Base-by-base conservation (phyloP, 2,797 vertebrate species). In the Emys orbicularis region DNA sequence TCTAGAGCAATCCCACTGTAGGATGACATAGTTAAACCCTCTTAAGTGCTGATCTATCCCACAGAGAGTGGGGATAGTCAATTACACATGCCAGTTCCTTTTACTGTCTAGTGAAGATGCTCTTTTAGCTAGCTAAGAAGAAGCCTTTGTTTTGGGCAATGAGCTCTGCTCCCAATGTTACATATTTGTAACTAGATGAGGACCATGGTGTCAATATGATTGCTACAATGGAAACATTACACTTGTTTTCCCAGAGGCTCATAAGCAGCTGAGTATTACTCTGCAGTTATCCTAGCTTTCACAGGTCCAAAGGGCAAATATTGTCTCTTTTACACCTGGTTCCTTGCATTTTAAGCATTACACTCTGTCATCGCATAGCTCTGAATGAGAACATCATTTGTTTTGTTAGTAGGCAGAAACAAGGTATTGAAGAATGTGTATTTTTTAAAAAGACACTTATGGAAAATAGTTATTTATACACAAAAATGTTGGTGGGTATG, bases 271-370 rank as follows among this genome's bases (percentile, higher is more conserved):
- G 0, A 50, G 81, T 53, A 82, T 1, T 83, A 81, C 19, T 89
- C 85, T 92, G 89, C 81, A 93, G 79, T 76, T 95, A 83, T 96
- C 89, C 47, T 52, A 65, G 83, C 82, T 86, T 94, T 96, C 94
- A 57, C 95, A 96, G 92, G 47, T 37, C 87, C 77, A 59, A 41
- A 92, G 34, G 8, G 93, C 84, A 96, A 96, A 96, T 90, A 94
- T 3, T 88, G 74, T 37, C 80, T 93, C 84, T 88, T 23, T 2
- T 85, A 88, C 82, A 19, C 59, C 29, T 61, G 59, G 59, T 61
- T n/a, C 54, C 23, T 16, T 94, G 79, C 50, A 92, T 90, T 90
- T 53, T 57, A 57, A 94, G 5, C 56, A 87, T 57, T 87, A 82
- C 0, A 16, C 88, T 31, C 68, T 94, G 57, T 76, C 89, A 82